Base-by-base conservation (phyloP, 2,113 vertebrate species). In the Indicator indicator region DNA sequence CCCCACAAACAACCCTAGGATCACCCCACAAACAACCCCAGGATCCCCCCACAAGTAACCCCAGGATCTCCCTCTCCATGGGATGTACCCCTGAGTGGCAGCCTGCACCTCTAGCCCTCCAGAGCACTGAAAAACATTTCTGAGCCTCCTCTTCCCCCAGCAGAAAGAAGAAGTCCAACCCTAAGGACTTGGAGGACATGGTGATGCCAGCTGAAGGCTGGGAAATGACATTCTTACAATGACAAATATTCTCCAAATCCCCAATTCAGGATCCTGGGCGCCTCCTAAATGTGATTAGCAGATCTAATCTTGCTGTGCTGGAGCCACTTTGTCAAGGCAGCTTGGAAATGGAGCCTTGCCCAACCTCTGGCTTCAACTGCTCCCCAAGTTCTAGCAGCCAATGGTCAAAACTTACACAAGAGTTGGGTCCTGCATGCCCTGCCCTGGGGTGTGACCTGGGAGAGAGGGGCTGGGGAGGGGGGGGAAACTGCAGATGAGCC, bases 241-340 rank as follows among this genome's bases (percentile, higher is more conserved):
- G 95, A 92, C 86, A 94, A 84, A 95, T 69, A 82, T 78, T 89
- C 93, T 65, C 89, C 11, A 1, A 95, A 85, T 85, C 44, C 93
- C 63, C 71, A 40, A 59, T 63, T 62, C 59, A 8, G 6, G 72
- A 88, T 92, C 77, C 92, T 33, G 56, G 69, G 85, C 9, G 69
- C 92, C 90, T 93, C 59, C 20, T 63, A 83, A 89, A 94, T 82
- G 83, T 63, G 90, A 94, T 94, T 84, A 82, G 92, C n/a, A 67
- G 89, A 82, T 93, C 36, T 70, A 58, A 95, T 92, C 90, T 90
- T 38, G 24, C 92, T 42, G 64, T 19, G 76, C 88, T 86, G 96
- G 95, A 96, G 90, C 92, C 94, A 5, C 67, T 87, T 32, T 32
- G 68, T 68, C 90, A 86, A 42, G 91, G 13, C 62, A 44, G 89